These are phyloP conservation scores for Liodrosophila aerea DNA, from an alignment of 2,888 invertebrate species.

Conservation along the genomic window DNA sequence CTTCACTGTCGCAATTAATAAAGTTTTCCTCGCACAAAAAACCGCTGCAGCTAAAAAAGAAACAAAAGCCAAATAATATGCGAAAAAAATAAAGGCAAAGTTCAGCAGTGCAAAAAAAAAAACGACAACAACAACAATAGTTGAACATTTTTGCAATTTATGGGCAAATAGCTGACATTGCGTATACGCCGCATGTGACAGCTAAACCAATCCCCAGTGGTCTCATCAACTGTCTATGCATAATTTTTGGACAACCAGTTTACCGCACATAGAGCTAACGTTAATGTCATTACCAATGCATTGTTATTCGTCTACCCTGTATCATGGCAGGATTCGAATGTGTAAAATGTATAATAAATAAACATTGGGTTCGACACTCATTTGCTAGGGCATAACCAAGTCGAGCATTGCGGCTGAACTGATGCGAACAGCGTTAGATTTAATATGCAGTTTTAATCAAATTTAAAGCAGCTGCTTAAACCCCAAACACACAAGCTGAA, in stretches of 20 bases:
- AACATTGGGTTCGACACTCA: too few species aligned
- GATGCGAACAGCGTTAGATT: too few species aligned
- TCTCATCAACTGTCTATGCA: conserved; percentile 45
- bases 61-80: conserved; percentile 9
- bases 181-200: conserved; percentile 48
- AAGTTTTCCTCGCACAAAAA: conserved; percentile 59
- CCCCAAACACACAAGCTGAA: not conserved
- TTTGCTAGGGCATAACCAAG: too few species aligned
- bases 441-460: conserved; percentile 43
- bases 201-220: conserved; percentile 12
- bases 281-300: conserved; percentile 45
- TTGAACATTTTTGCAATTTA: conserved; percentile 48
- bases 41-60: conserved; percentile 9
- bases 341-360: too few species aligned
- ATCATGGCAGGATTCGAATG: not conserved
- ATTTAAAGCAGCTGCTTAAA: conserved; percentile 12
- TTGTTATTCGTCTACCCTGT: too few species aligned
- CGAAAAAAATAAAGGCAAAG: not conserved
- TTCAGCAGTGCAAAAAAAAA: not conserved
- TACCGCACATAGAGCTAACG: conserved; percentile 45
- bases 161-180: conserved; percentile 46
- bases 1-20: conserved; percentile 73
- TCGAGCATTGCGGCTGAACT: too few species aligned
- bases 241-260: conserved; percentile 48
- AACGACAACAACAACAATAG: conserved; percentile 10